These are phyloP conservation scores for Acrocephalus scirpaceus DNA, from an alignment of 2,797 vertebrate species.

Conservation along the genomic window DNA sequence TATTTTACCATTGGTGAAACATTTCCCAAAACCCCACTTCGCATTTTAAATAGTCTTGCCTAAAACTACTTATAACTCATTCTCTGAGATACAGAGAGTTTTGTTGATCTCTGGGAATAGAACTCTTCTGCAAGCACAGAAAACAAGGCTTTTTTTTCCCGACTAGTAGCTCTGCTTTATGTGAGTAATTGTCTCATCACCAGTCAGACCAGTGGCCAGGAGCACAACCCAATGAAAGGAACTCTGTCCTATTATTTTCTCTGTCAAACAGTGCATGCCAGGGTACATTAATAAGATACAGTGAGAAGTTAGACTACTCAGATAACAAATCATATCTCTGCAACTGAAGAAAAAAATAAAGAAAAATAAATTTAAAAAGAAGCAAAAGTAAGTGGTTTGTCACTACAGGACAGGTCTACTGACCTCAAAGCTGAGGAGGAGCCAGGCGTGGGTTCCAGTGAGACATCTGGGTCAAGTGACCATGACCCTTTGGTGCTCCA, in stretches of 20 bases:
- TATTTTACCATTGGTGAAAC: background rate
- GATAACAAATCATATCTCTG: constrained; percentile 31
- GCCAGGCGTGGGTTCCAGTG: rapidly evolving
- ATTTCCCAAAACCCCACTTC: background rate
- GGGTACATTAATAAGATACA: background rate
- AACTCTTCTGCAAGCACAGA: background rate
- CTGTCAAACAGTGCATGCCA: constrained; percentile 34
- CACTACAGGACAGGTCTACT: background rate
- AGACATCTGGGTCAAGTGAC: background rate
- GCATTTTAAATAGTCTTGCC: constrained; percentile 19
- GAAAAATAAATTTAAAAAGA: background rate
- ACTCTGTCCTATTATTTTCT: background rate
- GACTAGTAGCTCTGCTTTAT: constrained; percentile 5
- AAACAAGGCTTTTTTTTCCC: background rate
- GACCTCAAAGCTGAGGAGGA: background rate
- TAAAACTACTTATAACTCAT: background rate
- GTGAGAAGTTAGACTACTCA: background rate
- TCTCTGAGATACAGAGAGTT: background rate
- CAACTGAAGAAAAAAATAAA: background rate
- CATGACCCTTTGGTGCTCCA: background rate
- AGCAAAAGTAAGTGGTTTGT: background rate
- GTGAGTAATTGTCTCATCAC: constrained; percentile 25
- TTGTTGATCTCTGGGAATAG: background rate
- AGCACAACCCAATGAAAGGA: constrained; percentile 11
- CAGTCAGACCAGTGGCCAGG: background rate